phyloP scores from a whole-genome alignment of 2,888 invertebrate genomes.

The Clivina fossor region DNA sequence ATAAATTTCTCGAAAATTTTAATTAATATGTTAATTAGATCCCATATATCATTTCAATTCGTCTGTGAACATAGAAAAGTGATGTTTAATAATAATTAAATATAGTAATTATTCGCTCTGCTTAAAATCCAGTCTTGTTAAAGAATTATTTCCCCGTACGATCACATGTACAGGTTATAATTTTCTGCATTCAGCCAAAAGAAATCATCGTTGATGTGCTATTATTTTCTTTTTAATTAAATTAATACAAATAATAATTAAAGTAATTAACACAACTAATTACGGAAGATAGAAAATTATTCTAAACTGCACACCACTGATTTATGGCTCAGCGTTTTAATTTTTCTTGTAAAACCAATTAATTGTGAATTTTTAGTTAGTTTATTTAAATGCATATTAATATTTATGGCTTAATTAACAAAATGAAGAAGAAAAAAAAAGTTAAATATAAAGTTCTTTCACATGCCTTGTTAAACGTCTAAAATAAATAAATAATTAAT shows the following conservation, averaged over 20 bases:
- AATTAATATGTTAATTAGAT: conserved; percentile 33
- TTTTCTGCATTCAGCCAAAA: conserved; percentile 30
- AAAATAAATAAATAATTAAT: too few species aligned
- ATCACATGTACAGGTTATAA: conserved; percentile 19
- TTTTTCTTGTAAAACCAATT: neutral
- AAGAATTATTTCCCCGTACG: conserved; percentile 6
- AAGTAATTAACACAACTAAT: conserved; percentile 23
- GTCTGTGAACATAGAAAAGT: conserved; percentile 11
- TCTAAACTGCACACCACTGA: too few species aligned
- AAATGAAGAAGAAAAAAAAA: too few species aligned
- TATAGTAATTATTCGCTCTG: conserved; percentile 17
- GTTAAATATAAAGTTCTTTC: too few species aligned
- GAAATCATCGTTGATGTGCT: conserved; percentile 25
- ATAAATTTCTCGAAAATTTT: conserved; percentile 20
- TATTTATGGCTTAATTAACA: neutral
- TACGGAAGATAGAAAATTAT: too few species aligned
- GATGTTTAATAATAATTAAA: conserved; percentile 25
- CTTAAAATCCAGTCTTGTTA: too few species aligned
- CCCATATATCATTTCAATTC: conserved; percentile 25
- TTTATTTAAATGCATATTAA: neutral
- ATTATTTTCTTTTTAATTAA: conserved; percentile 34
- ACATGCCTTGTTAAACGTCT: too few species aligned
- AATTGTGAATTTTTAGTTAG: neutral
- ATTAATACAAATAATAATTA: conserved; percentile 33
- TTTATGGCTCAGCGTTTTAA: too few species aligned